Base-by-base conservation (phyloP, 2,888 invertebrate genomes). In the Apamea sordens region DNA sequence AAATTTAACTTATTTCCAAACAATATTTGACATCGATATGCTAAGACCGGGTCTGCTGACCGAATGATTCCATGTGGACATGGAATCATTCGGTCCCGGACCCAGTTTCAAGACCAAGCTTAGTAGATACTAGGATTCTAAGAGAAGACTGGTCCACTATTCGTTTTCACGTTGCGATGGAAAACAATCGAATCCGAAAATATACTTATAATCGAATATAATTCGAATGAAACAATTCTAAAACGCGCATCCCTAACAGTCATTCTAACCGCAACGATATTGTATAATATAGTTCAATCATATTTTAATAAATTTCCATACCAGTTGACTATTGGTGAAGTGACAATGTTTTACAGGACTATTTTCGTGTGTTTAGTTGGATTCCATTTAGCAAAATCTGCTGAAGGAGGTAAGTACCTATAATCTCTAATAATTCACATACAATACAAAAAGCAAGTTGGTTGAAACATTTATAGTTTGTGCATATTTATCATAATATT, bases 281-380 rank as follows among this genome's bases (percentile, higher is more conserved):
- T 63, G 28, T 56, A 24, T 56, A 41, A 28, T 69, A 50, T 24
- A 56, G n/a, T 79, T 24, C 13, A 69, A 79, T 71, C 56, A 56
- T 68, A 65, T 32, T 15, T 47, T 44, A 59, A 68, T 76, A 15
- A 53, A 59, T 72, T 50, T 44, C 7, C 18, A 69, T 64, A 53
- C 8, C n/a, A 50, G 75, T 71, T 50, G 41, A 69, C 7, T 47
- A 56, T 41, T 80, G 36, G 50, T 67, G 47, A 41, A 71, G 65
- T 82, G 41, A 82, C 67, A 59, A 83, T 83, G 83, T 69, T 82
- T 56, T 50, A 50, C n/a, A 63, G 28, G 59, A 68, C 28, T 6
- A 21, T 71, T 72, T 68, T 72, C 59, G 21, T 83, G 76, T 85
- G 36, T 85, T 68, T 82, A 10, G 0, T 76, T 75, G 76, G 32